A percentile compares a stretch with the other conserved stretches of the same genome.
These are phyloP conservation scores for Xenops minutus DNA, from an alignment of 2,797 vertebrate species.

Conservation along the genomic window DNA sequence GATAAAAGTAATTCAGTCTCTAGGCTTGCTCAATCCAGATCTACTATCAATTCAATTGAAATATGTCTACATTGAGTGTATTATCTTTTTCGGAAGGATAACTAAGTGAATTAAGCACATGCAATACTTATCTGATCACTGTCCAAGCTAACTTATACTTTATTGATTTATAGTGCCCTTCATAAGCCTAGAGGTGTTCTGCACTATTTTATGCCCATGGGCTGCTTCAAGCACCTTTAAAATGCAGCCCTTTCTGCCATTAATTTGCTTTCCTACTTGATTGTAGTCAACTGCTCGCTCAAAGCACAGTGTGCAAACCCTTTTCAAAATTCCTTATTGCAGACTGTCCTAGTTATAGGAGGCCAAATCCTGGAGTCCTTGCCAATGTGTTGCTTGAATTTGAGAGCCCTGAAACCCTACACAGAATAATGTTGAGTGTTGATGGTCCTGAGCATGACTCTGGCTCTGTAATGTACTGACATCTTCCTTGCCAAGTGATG, in stretches of 20 bases:
- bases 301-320: neutral
- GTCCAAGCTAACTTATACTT: slow-evolving; percentile 60
- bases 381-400: neutral
- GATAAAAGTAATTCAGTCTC: slow-evolving; percentile 70
- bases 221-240: neutral
- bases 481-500: neutral
- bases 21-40: slow-evolving; percentile 67
- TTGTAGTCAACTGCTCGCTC: neutral
- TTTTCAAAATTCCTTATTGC: neutral
- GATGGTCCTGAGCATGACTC: neutral
- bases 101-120: slow-evolving; percentile 63
- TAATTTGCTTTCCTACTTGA: slow-evolving; percentile 14
- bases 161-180: slow-evolving; percentile 62
- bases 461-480: fast-evolving
- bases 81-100: slow-evolving; percentile 68
- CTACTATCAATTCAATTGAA: slow-evolving; percentile 74
- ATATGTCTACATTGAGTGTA: slow-evolving; percentile 71
- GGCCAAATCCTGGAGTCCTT: neutral
- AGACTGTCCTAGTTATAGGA: neutral
- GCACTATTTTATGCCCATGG: slow-evolving; percentile 3
- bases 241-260: neutral
- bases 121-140: slow-evolving; percentile 73
- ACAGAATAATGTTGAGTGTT: neutral
- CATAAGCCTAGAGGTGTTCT: slow-evolving; percentile 56
- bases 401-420: neutral